These are phyloP conservation scores for Theonella swinhoei DNA, from an alignment of 37 sponge, comb jelly and placozoan species.

Conservation along the genomic window DNA sequence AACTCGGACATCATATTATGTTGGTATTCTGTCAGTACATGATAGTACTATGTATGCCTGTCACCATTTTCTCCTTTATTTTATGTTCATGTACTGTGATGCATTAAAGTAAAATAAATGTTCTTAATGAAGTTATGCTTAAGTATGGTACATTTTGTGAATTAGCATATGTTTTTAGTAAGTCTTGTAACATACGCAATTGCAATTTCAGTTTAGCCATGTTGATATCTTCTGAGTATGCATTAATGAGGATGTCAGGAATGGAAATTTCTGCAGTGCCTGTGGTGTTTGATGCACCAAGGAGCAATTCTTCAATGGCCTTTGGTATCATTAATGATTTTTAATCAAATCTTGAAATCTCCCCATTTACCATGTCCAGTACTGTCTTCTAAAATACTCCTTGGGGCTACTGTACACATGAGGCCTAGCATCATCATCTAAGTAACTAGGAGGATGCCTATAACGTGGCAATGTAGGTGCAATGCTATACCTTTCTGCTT, in stretches of 20 bases:
- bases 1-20: too few relatives aligned
- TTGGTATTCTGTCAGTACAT: too few relatives aligned
- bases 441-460: conserved; percentile 21
- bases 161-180: conserved; percentile 4
- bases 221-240: conserved; percentile 39
- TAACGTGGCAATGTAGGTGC: conserved; percentile 26
- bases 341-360: conserved; percentile 24
- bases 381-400: conserved; percentile 35
- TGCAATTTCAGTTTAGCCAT: conserved; percentile 14
- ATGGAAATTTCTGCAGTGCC: neutral
- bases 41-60: too few relatives aligned
- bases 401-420: conserved; percentile 14
- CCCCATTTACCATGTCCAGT: conserved; percentile 13
- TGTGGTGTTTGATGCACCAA: conserved; percentile 6
- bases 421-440: conserved; percentile 28
- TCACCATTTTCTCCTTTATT: too few relatives aligned
- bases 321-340: conserved; percentile 13
- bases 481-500: neutral
- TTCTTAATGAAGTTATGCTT: too few relatives aligned
- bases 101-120: too few relatives aligned
- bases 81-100: too few relatives aligned
- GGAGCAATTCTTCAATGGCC: neutral
- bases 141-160: too few relatives aligned
- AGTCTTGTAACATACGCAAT: conserved; percentile 17
- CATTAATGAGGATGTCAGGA: neutral